Evolutionary conservation across 1,140 invertebrate species (phyloP).

Genomic region (Dreissena rostriformis): DNA sequence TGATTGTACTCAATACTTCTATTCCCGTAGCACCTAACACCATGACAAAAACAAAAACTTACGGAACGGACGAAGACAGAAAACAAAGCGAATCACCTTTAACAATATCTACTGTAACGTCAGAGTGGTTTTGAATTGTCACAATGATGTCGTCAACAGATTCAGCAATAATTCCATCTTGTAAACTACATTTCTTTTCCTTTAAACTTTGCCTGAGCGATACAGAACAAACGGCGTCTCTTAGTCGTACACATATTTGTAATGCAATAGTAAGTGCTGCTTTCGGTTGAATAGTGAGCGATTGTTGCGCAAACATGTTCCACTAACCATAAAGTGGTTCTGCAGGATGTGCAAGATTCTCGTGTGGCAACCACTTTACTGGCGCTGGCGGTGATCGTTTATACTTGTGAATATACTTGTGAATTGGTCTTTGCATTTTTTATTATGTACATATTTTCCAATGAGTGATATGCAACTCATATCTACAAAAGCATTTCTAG

Average conservation of each 20-base stretch:
- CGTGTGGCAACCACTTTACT: background rate
- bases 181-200: conserved; percentile 5
- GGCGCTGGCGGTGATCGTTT: background rate
- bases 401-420: background rate
- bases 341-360: background rate
- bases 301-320: background rate
- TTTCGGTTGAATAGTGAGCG: conserved; percentile 3
- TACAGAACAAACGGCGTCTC: background rate
- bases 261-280: background rate
- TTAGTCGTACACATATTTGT: background rate
- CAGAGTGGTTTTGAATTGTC: background rate
- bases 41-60: no score
- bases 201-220: background rate
- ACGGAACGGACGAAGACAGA: no score
- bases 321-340: background rate
- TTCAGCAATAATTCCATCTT: conserved; percentile 11
- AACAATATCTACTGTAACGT: background rate
- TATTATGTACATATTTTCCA: background rate
- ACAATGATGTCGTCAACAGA: background rate
- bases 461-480: background rate
- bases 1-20: no score
- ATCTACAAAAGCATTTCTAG: background rate
- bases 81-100: conserved; percentile 1
- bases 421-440: conserved; percentile 5
- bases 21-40: no score